phyloP scores from a whole-genome alignment of 2,888 invertebrate species.

The Cataglyphis rosenhaueri region DNA sequence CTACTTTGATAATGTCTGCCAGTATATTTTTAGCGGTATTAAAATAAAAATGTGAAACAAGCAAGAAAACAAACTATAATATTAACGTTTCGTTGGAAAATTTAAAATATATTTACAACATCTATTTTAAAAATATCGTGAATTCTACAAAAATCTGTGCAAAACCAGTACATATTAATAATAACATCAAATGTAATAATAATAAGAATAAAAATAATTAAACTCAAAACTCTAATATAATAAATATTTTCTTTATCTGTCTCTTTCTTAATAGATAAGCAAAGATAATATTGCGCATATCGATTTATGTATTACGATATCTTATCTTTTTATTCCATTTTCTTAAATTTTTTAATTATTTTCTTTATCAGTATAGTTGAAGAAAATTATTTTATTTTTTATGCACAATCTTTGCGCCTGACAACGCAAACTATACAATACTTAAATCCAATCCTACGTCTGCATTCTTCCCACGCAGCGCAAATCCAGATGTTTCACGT shows the following conservation, averaged over 20 bases:
- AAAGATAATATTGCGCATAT: neutral
- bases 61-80: neutral
- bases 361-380: neutral
- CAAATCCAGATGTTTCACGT: neutral
- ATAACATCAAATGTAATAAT: neutral
- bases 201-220: neutral
- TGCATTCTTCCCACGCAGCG: neutral
- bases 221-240: neutral
- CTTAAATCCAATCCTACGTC: neutral
- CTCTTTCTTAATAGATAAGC: neutral
- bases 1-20: conserved; percentile 39
- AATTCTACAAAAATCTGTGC: neutral
- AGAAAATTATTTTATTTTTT: too few relatives aligned
- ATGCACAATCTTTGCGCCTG: neutral
- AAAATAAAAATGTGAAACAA: conserved; percentile 5
- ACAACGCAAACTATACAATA: neutral
- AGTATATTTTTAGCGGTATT: neutral
- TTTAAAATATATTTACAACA: neutral
- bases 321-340: neutral
- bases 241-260: neutral
- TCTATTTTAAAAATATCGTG: neutral
- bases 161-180: neutral
- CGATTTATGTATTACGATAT: neutral
- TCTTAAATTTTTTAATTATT: neutral
- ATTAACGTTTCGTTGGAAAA: neutral